phyloP scores from a whole-genome alignment of 2,888 invertebrate genomes.

The Lepidochitona cinerea region DNA sequence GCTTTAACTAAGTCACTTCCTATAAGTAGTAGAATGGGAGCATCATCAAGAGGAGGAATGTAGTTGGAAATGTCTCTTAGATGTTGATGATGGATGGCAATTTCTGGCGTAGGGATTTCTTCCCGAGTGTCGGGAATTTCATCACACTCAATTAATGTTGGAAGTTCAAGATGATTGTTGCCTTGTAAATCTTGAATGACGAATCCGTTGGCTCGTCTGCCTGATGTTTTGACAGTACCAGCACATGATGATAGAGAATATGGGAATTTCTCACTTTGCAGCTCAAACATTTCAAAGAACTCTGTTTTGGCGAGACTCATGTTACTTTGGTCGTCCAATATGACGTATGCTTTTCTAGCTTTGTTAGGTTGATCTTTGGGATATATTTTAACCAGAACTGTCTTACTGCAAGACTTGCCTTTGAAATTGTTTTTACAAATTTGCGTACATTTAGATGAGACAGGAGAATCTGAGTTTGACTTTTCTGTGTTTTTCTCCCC shows the following conservation, averaged over 20 bases:
- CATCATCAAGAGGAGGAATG: conserved; percentile 19
- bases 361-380: conserved; percentile 16
- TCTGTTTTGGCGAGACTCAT: conserved; percentile 17
- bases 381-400: conserved; percentile 25
- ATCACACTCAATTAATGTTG: conserved; percentile 23
- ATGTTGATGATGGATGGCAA: conserved; percentile 21
- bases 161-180: conserved; percentile 3
- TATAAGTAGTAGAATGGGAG: conserved; percentile 18
- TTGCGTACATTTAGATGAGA: conserved; percentile 14
- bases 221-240: conserved; percentile 17
- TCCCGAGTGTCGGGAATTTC: conserved; percentile 20
- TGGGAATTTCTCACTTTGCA: background rate
- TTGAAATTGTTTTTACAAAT: conserved; percentile 9
- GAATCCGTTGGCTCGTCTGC: conserved; percentile 11
- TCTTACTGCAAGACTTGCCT: conserved; percentile 36
- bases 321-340: conserved; percentile 37
- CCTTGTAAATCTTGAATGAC: conserved; percentile 21
- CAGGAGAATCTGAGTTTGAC: background rate
- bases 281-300: conserved; percentile 20
- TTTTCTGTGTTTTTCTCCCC: background rate
- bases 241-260: conserved; percentile 26
- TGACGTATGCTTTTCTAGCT: conserved; percentile 16
- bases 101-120: conserved; percentile 27
- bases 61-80: conserved; percentile 14
- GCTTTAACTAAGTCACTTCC: conserved; percentile 26